Evolutionary conservation across 2,113 vertebrate species (phyloP).

Genomic region (Hippolais icterina): DNA sequence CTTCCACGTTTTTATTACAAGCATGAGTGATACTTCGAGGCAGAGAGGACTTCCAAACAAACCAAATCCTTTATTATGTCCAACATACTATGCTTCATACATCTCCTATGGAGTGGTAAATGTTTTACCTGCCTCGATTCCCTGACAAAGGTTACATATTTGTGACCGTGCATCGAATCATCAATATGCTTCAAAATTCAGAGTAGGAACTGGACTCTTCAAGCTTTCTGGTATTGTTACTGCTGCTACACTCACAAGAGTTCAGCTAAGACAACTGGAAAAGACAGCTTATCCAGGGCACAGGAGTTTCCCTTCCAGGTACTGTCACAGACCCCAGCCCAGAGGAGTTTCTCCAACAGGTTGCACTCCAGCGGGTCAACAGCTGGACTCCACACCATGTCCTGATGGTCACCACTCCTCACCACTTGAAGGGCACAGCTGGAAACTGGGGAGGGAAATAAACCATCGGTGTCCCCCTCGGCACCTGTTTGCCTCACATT

Average conservation of each 20-base stretch:
- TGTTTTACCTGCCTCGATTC: neutral
- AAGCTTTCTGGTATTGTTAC: neutral
- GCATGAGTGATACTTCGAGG: rapidly evolving
- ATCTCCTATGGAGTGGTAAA: neutral
- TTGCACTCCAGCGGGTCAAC: neutral
- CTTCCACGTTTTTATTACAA: neutral
- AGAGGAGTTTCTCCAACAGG: neutral
- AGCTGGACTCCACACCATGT: rapidly evolving
- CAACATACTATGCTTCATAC: neutral
- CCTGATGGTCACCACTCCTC: neutral
- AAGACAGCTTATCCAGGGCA: neutral
- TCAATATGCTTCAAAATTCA: neutral
- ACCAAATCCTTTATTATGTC: neutral
- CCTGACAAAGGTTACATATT: rapidly evolving
- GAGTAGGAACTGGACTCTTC: neutral
- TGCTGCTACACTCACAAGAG: neutral
- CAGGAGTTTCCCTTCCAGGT: neutral
- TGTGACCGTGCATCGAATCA: neutral
- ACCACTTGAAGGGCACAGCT: neutral
- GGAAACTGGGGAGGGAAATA: neutral
- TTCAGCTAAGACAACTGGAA: neutral
- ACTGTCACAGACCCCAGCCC: neutral
- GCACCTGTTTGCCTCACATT: neutral
- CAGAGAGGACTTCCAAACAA: neutral
- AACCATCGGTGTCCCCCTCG: rapidly evolving